phyloP scores from a whole-genome alignment of 2,113 vertebrate genomes.

The Vulpes vulpes region DNA sequence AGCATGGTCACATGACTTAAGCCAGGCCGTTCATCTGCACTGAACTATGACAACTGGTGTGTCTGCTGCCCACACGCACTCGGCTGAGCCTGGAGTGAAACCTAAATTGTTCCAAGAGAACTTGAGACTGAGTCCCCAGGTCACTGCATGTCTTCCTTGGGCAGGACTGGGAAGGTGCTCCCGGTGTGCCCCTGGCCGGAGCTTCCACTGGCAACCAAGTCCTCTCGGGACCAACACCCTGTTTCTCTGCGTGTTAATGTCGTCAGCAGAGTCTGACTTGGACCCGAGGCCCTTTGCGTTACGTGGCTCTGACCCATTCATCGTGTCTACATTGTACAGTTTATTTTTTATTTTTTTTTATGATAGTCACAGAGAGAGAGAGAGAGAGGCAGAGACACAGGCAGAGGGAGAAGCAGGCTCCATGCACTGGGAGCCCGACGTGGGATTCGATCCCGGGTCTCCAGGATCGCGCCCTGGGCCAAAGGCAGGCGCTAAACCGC shows the following conservation, averaged over 20 bases:
- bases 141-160: accelerated
- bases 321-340: background rate
- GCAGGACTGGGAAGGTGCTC: background rate
- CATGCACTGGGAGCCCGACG: too few relatives aligned
- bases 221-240: background rate
- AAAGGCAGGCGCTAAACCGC: too few relatives aligned
- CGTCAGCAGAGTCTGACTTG: background rate
- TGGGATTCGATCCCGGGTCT: too few relatives aligned
- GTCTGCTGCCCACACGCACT: background rate
- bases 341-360: background rate
- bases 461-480: too few relatives aligned
- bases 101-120: background rate
- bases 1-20: background rate
- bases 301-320: background rate
- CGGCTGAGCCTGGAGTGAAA: background rate
- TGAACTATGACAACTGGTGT: background rate
- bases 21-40: background rate
- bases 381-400: too few relatives aligned
- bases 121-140: background rate
- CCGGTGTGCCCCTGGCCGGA: background rate
- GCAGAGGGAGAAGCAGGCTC: too few relatives aligned
- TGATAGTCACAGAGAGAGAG: too few relatives aligned
- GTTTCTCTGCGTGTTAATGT: background rate
- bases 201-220: background rate
- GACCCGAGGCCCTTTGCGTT: background rate